Base-by-base conservation (phyloP, 2,113 vertebrate species). In the Pangasianodon hypophthalmus region DNA sequence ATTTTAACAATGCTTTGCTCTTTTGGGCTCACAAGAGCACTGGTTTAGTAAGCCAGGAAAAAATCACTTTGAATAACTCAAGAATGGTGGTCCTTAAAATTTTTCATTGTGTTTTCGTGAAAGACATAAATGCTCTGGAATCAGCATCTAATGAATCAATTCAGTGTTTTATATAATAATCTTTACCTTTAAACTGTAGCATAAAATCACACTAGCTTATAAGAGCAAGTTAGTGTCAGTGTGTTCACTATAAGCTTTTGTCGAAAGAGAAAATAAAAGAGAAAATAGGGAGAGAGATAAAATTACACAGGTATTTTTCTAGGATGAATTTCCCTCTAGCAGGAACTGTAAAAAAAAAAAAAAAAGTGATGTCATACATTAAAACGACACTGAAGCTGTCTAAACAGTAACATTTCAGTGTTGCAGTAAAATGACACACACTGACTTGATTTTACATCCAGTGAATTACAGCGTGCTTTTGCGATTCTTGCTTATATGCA, bases 1-100 rank as follows among this genome's bases (percentile, higher is more conserved):
- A 32, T 77, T 73, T 89, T 32, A 79, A 77, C 69, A 79, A 89
- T 64, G 83, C 54, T 64, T 26, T 29, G 26, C 10, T 83, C 18
- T 52, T 79, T 81, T 64, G 21, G 19, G 11, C 60, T 18, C 11
- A 82, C n/a, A 54, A 52, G 26, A 69, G 75, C 44, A 26, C n/a
- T 6, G 48, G 46, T 79, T 73, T n/a, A 32, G 11, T n/a, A 88
- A 29, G 41, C 41, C 52, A n/a, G 52, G 13, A 80, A 54, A 77
- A 44, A 19, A 56, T 37, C 0, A 8, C 58, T 64, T 69, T 69
- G 29, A 71, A 37, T 37, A 24, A 37, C 14, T 14, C 58, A 69
- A 5, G 8, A 67, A 64, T 37, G 29, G 14, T 24, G 24, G 58
- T 48, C 18, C 29, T 80, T 7, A 21, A n/a, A 2, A 41, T 37